phyloP scores from a whole-genome alignment of 2,797 vertebrate genomes.

The Sebastes alutus region DNA sequence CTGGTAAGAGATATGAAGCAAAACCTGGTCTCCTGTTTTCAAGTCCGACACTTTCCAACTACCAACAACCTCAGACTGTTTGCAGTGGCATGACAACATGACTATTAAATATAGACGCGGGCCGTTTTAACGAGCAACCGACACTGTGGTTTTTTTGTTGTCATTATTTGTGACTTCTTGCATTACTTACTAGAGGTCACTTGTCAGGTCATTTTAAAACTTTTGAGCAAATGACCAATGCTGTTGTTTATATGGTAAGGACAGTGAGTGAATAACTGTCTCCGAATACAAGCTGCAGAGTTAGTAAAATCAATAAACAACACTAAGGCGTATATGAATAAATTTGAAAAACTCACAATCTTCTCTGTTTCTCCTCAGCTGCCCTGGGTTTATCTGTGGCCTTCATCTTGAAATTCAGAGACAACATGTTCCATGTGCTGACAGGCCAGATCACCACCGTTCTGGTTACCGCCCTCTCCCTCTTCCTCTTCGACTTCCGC shows the following conservation, averaged over 20 bases:
- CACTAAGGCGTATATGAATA: not conserved
- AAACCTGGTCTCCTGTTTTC: not conserved
- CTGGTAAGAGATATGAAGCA: not conserved
- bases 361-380: slow-evolving; percentile 59
- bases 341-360: not conserved
- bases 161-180: not conserved
- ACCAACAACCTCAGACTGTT: not conserved
- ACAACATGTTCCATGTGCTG: slow-evolving; percentile 99
- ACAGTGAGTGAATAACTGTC: not conserved
- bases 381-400: slow-evolving; percentile 93
- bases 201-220: not conserved
- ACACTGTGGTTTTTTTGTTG: too few relatives aligned
- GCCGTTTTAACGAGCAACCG: too few relatives aligned
- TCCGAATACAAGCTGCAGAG: not conserved
- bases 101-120: not conserved
- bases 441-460: slow-evolving; percentile 95
- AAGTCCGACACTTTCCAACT: not conserved
- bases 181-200: not conserved
- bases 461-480: slow-evolving; percentile 89
- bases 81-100: not conserved
- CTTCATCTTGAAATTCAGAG: slow-evolving; percentile 97
- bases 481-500: slow-evolving; percentile 92
- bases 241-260: not conserved
- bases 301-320: not conserved
- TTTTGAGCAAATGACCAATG: not conserved